Base-by-base conservation (phyloP, 1,140 invertebrate species). In the Rhyacophila brunnea region DNA sequence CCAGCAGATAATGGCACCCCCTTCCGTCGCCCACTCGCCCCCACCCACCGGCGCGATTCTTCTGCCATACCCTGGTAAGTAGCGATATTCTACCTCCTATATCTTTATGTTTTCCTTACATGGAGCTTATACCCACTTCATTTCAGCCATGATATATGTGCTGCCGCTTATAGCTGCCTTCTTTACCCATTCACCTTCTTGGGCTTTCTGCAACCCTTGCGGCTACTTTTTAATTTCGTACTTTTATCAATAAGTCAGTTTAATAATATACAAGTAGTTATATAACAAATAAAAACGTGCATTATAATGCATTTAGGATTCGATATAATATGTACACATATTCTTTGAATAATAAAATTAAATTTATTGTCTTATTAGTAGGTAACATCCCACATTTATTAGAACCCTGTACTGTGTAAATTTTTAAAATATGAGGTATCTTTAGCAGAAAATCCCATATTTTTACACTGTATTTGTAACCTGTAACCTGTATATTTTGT, bases 111-210 rank as follows among this genome's bases (percentile, higher is more conserved):
- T 63, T 63, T 54, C 51, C 50, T 58, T 48, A 38, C 50, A 36
- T 36, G 45, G 56, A 43, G 60, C 60, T 62, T 62, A 62, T 55
- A 59, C 61, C 55, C 46, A 55, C 51, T 63, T 63, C 61, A 63
- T 58, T 63, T 58, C 44, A 19, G 45, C 20, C 34, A 45, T 63
- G 61, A 63, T 63, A 63, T 63, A 63, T 63, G 56, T 40, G 55
- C 50, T 50, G 13, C 15, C 46, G 45, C 61, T 58, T 62, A 62
- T 34, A 45, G 49, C 34, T 42, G 46, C 20, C 23, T 28, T 28
- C 23, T 3, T 28, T 28, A 28, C 23, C 23, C 23, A 28, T 9
- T 28, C 23, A 28, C 23, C 23, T 28, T 28, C 9, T 28, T 28
- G 23, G 23, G 23, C 23, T 28, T 40, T 15, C n/a, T 15, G 38